Evolutionary conservation across 2,888 invertebrate genomes (phyloP).

Genomic region (Lucinisca nassula): DNA sequence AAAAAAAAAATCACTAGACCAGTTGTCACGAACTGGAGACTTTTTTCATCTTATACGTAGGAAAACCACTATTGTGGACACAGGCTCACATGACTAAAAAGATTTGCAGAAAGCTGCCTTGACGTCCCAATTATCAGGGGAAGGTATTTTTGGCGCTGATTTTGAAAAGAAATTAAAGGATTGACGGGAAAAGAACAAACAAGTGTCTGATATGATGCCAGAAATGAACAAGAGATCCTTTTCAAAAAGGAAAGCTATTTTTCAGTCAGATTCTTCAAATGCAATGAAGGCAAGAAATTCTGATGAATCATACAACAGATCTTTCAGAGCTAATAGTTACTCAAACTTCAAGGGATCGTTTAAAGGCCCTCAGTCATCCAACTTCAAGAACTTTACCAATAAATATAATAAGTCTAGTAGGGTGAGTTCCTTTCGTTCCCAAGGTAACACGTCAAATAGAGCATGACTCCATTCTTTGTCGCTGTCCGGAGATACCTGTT

Average conservation of each 20-base stretch:
- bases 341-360: too few relatives aligned
- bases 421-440: too few relatives aligned
- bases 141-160: conserved; percentile 37
- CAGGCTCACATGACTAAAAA: conserved; percentile 38
- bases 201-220: too few relatives aligned
- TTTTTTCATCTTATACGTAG: conserved; percentile 42
- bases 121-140: too few relatives aligned
- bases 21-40: conserved; percentile 25
- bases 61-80: conserved; percentile 34
- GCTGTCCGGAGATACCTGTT: conserved; percentile 43
- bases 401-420: not conserved
- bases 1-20: conserved; percentile 46
- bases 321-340: not conserved
- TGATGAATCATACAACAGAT: not conserved
- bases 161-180: conserved; percentile 50
- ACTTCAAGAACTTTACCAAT: too few relatives aligned
- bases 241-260: not conserved
- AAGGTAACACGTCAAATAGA: conserved; percentile 28
- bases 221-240: too few relatives aligned
- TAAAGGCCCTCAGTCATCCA: too few relatives aligned
- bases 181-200: too few relatives aligned
- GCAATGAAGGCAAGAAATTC: not conserved
- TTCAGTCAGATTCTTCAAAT: not conserved
- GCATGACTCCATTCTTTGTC: conserved; percentile 33
- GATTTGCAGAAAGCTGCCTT: not conserved